Evolutionary conservation across 2,113 vertebrate genomes (phyloP), one percentile per base, ranked within the genome.

Genomic region (Gallinago media): DNA sequence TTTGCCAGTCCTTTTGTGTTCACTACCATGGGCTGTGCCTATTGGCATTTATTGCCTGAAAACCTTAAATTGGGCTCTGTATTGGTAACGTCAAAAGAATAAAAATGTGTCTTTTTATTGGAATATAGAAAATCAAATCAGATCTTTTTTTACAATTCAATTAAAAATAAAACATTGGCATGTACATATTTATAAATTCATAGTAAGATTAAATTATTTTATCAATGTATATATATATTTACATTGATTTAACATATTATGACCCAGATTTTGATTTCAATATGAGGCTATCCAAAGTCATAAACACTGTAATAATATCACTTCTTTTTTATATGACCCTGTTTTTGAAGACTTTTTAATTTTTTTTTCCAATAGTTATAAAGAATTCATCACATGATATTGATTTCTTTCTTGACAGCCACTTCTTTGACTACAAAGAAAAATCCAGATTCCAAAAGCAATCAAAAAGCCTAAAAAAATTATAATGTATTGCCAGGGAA

Each of bases 201-300:
- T 34, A 22, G 8, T 55, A 29, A 76, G 3, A 70, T 4, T 84
- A 83, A 72, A 47, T 34, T 6, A 4, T 55, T 0, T 38, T 63
- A 44, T 56, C 21, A 54, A 42, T 15, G 15, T 42, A 22, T 15
- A 15, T 40, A 46, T 65, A 63, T n/a, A 50, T 91, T 75, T 52
- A 73, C 2, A 56, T 34, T 66, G 18, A 27, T 68, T 61, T 75
- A 73, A 62, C n/a, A 29, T 47, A 65, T 44, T 50, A 46, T 61
- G 18, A 94, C 66, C 36, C 76, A 92, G 25, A 46, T 93, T 87
- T 94, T 85, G 16, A 32, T 93, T 82, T 79, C 84, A 94, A 73
- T 88, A 77, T 62, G 9, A 83, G 20, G 58, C 92, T 15, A 80
- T 50, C 31, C 38, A 29, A 50, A 70, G 16, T 46, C 67, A 70